phyloP scores from a whole-genome alignment of 2,797 vertebrate species.

The Clarias pachynema region DNA sequence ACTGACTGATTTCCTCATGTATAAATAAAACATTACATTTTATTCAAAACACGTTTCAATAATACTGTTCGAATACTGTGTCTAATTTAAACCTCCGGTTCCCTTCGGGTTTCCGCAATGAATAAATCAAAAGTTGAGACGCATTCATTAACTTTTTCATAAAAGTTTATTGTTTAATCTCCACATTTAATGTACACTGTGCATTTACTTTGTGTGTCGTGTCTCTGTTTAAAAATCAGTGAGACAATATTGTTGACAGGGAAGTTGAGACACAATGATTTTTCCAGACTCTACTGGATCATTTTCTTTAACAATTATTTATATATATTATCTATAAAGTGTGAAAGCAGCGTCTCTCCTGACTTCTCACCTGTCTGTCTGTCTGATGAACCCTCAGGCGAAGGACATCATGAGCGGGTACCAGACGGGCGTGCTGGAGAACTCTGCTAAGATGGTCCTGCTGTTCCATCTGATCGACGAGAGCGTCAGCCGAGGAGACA shows the following conservation, averaged over 20 bases:
- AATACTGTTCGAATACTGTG: not conserved
- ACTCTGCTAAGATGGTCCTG: constrained; percentile 96
- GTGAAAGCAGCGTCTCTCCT: not conserved
- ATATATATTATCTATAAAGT: not conserved
- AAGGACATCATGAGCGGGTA: constrained; percentile 93
- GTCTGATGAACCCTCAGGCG: constrained; percentile 74
- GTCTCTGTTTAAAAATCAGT: too few relatives aligned
- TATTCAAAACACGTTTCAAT: not conserved
- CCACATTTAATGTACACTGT: too few relatives aligned
- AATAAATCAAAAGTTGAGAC: not conserved
- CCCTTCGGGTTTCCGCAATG: not conserved
- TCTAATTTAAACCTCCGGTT: not conserved
- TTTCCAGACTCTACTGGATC: too few relatives aligned
- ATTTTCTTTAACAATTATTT: too few relatives aligned
- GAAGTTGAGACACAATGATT: too few relatives aligned
- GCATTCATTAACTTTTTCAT: too few relatives aligned
- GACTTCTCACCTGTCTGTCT: not conserved
- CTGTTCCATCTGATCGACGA: constrained; percentile 97
- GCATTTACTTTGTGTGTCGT: too few relatives aligned
- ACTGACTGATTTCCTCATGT: not conserved
- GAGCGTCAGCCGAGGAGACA: constrained; percentile 89
- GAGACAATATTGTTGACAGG: too few relatives aligned
- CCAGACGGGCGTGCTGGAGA: constrained; percentile 88
- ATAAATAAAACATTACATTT: not conserved
- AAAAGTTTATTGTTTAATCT: too few relatives aligned